Conservation (phyloP, 1,140 invertebrate genomes). For the Drosophila novamexicana region DNA sequence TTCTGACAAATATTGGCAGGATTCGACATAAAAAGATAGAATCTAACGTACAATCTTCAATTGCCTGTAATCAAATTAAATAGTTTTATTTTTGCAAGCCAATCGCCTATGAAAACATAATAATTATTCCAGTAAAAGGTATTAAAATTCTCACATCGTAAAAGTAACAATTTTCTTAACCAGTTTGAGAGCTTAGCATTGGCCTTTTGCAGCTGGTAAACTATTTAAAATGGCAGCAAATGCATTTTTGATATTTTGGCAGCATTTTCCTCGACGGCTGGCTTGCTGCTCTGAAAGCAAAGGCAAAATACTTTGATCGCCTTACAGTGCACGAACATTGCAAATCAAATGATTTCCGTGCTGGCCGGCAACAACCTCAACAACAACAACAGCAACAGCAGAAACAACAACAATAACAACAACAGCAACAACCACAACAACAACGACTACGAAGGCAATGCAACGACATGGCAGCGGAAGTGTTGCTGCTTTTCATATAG, state of each 20-base stretch:
- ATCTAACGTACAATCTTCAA: neutral
- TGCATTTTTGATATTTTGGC: constrained; percentile 31
- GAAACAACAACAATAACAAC: constrained; percentile 23
- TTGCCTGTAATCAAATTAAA: neutral
- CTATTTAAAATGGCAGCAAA: constrained; percentile 31
- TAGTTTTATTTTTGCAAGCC: too few relatives aligned
- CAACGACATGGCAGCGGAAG: constrained; percentile 72
- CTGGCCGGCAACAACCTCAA: constrained; percentile 49
- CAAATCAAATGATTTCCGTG: constrained; percentile 81
- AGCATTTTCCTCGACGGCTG: neutral
- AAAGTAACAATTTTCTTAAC: neutral
- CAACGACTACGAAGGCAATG: constrained; percentile 41
- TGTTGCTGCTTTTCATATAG: constrained; percentile 58
- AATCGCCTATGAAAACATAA: neutral
- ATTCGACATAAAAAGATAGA: too few relatives aligned
- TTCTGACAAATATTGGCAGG: too few relatives aligned
- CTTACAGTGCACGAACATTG: constrained; percentile 69
- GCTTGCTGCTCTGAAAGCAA: constrained; percentile 19
- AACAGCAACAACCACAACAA: constrained; percentile 30
- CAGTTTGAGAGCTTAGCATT: neutral
- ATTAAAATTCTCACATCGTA: neutral
- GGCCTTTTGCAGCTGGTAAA: constrained; percentile 20
- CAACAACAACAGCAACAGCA: constrained; percentile 7
- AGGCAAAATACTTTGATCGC: constrained; percentile 73
- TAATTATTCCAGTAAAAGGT: neutral